A percentile compares a stretch with the other conserved stretches of the same genome.
These are phyloP conservation scores for Tympanuchus pallidicinctus DNA, from an alignment of 2,113 vertebrate species.

Conservation along the genomic window DNA sequence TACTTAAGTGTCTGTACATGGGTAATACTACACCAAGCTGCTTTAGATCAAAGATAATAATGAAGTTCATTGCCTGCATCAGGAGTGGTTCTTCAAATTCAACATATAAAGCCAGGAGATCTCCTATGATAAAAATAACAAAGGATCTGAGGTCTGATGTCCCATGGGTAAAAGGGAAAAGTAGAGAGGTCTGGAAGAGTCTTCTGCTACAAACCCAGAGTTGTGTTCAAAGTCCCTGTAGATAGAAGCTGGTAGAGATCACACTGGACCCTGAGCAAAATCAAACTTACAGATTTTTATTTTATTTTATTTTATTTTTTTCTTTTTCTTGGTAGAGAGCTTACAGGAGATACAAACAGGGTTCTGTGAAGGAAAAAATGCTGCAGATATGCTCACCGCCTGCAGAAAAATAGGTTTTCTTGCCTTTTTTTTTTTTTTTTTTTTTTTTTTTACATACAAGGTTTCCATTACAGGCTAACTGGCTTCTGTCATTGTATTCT, in stretches of 20 bases:
- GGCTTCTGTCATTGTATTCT: neutral
- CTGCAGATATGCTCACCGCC: neutral
- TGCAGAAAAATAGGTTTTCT: neutral
- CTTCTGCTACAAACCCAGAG: neutral
- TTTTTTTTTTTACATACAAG: neutral
- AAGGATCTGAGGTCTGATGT: neutral
- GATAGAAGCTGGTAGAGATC: neutral
- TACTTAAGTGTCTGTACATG: neutral
- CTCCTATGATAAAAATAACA: neutral
- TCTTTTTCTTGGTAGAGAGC: too few species aligned
- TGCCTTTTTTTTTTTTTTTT: neutral
- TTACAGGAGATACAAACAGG: neutral
- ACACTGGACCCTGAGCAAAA: neutral
- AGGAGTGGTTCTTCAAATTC: neutral
- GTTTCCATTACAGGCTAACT: neutral
- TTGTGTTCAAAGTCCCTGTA: rapidly evolving
- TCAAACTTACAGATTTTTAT: rapidly evolving
- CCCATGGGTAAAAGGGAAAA: neutral
- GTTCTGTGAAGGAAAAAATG: neutral
- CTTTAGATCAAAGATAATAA: neutral
- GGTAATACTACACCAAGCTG: neutral
- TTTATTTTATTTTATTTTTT: too few species aligned
- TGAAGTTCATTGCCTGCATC: neutral
- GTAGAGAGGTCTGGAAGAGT: neutral
- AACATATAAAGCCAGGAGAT: neutral